phyloP scores from a whole-genome alignment of 2,797 vertebrate species.

The Brachymystax lenok region DNA sequence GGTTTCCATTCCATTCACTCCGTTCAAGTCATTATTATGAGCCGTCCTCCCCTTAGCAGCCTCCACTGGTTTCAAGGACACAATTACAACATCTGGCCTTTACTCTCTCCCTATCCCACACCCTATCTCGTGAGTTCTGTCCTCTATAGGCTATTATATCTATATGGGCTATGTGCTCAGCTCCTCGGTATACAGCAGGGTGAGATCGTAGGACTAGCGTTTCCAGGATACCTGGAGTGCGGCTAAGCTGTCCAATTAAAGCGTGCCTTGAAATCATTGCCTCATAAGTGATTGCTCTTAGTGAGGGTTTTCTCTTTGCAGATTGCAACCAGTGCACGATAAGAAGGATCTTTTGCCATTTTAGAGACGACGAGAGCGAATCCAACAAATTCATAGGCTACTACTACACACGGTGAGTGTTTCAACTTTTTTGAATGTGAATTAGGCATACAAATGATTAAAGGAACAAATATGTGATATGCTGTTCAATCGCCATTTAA shows the following conservation, averaged over 20 bases:
- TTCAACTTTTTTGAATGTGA: background rate
- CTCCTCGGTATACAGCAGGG: constrained; percentile 51
- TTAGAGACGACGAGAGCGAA: background rate
- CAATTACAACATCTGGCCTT: constrained; percentile 27
- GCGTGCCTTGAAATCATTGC: constrained; percentile 26
- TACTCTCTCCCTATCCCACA: constrained; percentile 39
- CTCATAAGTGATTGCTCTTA: constrained; percentile 31
- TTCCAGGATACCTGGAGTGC: constrained; percentile 69
- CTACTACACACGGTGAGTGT: constrained; percentile 26
- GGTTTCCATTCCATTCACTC: background rate
- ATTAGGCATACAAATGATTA: background rate
- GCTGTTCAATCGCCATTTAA: background rate
- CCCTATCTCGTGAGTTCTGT: constrained; percentile 40
- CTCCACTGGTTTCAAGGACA: background rate
- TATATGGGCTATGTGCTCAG: constrained; percentile 17
- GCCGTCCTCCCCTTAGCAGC: constrained; percentile 18
- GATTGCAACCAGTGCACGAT: background rate
- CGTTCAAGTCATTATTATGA: too few species aligned
- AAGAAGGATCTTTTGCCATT: background rate
- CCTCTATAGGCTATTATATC: background rate
- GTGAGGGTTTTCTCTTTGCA: constrained; percentile 19
- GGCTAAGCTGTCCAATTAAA: constrained; percentile 64
- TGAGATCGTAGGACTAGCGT: constrained; percentile 70
- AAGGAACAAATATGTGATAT: background rate
- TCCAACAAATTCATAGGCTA: background rate